Evolutionary conservation across 2,113 vertebrate species (phyloP).

Genomic region (Tapirus terrestris): DNA sequence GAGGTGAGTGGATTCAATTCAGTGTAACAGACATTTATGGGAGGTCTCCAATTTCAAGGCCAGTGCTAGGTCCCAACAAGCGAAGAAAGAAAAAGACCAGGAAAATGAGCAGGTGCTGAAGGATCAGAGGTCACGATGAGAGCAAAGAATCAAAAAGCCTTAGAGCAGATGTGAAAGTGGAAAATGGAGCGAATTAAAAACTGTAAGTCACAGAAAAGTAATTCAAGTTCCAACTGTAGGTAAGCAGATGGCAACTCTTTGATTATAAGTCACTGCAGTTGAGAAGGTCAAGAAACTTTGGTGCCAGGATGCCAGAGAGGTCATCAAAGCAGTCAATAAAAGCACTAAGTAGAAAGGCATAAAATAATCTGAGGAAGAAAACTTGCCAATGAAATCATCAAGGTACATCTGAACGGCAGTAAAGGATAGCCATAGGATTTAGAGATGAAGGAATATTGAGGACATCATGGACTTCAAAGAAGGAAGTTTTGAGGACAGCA

Average conservation of each 20-base stretch:
- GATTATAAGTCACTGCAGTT: background rate
- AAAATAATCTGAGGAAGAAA: background rate
- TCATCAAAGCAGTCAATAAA: background rate
- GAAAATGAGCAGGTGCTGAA: constrained; percentile 57
- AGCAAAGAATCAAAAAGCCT: background rate
- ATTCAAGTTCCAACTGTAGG: background rate
- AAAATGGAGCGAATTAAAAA: background rate
- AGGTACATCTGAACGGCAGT: background rate
- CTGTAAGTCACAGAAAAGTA: background rate
- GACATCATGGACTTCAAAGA: background rate
- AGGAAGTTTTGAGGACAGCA: background rate
- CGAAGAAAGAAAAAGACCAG: constrained; percentile 48
- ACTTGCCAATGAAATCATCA: background rate
- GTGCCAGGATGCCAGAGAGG: background rate
- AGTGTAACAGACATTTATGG: background rate
- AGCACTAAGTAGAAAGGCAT: background rate
- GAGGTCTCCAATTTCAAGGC: constrained; percentile 35
- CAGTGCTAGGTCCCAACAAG: background rate
- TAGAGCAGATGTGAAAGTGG: background rate
- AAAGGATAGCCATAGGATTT: background rate
- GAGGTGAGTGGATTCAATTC: background rate
- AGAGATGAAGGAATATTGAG: background rate
- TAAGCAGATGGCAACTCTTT: background rate
- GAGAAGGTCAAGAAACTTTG: background rate
- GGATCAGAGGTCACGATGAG: constrained; percentile 40